Conservation (phyloP, 2,113 vertebrate species). For the Hypomesus transpacificus region DNA sequence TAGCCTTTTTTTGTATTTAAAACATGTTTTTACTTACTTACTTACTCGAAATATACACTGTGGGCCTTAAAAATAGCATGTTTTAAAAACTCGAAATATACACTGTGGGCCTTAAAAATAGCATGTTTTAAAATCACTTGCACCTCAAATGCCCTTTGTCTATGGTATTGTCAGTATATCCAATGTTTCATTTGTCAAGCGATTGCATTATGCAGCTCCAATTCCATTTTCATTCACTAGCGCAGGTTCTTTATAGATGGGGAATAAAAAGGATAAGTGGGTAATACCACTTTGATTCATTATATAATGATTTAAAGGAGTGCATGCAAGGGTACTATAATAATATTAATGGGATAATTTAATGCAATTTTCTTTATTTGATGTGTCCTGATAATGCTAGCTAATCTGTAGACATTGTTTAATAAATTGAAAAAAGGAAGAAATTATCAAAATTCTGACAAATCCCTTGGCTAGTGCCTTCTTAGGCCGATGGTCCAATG, state of each 20-base stretch:
- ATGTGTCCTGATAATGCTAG: conserved; percentile 60
- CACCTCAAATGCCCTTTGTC: neutral
- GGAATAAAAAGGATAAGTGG: conserved; percentile 52
- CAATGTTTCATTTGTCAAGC: conserved; percentile 44
- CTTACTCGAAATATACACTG: too few species aligned
- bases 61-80: too few species aligned
- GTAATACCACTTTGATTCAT: conserved; percentile 66
- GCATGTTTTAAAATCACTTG: too few species aligned
- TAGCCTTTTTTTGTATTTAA: too few species aligned
- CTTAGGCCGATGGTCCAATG: too few species aligned
- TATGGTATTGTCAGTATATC: conserved; percentile 10
- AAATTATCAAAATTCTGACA: conserved; percentile 33
- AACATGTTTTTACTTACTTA: too few species aligned
- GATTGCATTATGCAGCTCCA: conserved; percentile 50
- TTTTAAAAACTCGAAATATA: too few species aligned
- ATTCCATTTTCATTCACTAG: conserved; percentile 61
- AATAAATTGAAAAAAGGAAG: conserved; percentile 64
- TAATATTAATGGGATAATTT: conserved; percentile 75
- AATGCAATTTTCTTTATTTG: conserved; percentile 73
- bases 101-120: too few species aligned
- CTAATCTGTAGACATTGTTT: conserved; percentile 71
- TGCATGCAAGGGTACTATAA: conserved; percentile 55
- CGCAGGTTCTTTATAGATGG: conserved; percentile 50
- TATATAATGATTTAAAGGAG: conserved; percentile 60
- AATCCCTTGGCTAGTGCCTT: conserved; percentile 30